Evolutionary conservation across 2,113 vertebrate species (phyloP).

Genomic region (Tonatia bakeri): DNA sequence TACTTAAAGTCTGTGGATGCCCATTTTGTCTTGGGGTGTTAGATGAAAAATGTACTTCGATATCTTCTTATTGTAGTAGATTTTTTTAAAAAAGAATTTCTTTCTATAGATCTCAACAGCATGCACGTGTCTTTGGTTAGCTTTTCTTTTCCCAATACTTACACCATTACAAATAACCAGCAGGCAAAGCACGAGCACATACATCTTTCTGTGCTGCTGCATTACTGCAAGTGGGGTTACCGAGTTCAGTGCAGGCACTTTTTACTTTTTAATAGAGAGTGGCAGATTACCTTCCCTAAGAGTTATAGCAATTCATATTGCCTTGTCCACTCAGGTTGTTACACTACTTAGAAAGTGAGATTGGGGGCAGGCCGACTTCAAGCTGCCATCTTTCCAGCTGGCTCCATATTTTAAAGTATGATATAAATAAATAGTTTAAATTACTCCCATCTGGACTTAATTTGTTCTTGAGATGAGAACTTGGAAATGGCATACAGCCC

Average conservation of each 20-base stretch:
- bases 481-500: neutral
- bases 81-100: neutral
- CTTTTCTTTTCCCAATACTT: neutral
- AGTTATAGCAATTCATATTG: neutral
- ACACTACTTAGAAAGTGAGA: neutral
- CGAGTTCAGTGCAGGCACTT: neutral
- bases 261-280: neutral
- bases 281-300: neutral
- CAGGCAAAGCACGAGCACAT: neutral
- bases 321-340: neutral
- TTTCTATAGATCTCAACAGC: neutral
- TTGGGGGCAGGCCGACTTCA: neutral
- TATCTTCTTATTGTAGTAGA: neutral
- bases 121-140: neutral
- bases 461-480: conserved; percentile 14
- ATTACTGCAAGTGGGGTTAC: neutral
- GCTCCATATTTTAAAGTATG: neutral
- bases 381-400: neutral
- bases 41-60: neutral
- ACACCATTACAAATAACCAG: neutral
- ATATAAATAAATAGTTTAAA: conserved; percentile 4
- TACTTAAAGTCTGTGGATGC: neutral
- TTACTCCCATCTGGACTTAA: neutral
- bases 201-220: neutral
- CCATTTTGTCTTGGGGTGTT: neutral